A percentile compares a stretch with the other conserved stretches of the same genome.
Conservation (phyloP, 1,140 invertebrate species). For the Gerris buenoi region DNA sequence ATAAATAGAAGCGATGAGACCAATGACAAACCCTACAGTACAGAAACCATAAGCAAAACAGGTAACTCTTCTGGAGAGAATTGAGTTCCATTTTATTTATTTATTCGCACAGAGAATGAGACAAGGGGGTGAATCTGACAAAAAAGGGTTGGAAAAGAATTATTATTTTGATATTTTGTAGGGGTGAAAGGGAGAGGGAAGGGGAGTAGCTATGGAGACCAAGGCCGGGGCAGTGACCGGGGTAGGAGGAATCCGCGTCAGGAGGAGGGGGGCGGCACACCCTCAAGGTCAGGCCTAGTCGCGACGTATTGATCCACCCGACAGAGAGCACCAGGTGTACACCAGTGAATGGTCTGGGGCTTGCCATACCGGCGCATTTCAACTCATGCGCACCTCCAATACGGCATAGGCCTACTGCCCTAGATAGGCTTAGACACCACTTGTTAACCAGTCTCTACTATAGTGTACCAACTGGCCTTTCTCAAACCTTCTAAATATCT, state of each 20-base stretch:
- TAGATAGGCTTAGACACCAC: background rate
- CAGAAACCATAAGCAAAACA: too few relatives aligned
- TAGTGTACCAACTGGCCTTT: background rate
- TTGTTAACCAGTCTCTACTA: too few relatives aligned
- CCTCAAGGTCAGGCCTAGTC: background rate
- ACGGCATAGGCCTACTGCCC: background rate
- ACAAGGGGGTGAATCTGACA: background rate
- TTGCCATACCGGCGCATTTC: background rate
- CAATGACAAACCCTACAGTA: too few relatives aligned
- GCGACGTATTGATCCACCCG: background rate
- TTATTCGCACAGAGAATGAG: too few relatives aligned
- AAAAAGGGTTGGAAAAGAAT: background rate
- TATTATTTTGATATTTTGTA: background rate
- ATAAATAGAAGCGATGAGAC: too few relatives aligned
- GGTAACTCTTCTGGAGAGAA: too few relatives aligned
- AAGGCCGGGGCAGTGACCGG: background rate
- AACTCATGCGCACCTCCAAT: background rate
- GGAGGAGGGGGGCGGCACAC: background rate
- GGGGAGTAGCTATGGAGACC: background rate
- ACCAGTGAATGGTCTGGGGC: background rate
- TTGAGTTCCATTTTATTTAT: too few relatives aligned
- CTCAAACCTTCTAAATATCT: too few relatives aligned
- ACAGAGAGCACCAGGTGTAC: background rate
- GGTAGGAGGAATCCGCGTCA: background rate
- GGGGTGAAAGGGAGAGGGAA: background rate